Evolutionary conservation across 2,113 vertebrate genomes (phyloP).

Genomic region (Pseudonaja textilis): DNA sequence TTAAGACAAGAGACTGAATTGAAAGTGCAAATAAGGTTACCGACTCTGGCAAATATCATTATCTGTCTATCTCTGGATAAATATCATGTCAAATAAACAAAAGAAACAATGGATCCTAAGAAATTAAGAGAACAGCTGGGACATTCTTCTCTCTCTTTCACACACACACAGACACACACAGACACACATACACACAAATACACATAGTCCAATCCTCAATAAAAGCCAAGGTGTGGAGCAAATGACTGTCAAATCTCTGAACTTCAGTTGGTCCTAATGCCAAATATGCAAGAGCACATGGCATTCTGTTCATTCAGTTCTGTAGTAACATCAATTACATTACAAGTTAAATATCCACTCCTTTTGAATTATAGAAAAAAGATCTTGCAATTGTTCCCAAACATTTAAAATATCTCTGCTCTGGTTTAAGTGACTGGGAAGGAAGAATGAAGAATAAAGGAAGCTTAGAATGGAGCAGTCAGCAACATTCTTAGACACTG

Average conservation of each 20-base stretch:
- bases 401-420: background rate
- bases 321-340: background rate
- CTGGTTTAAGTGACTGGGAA: background rate
- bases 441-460: background rate
- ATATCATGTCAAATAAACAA: conserved; percentile 31
- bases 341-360: background rate
- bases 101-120: background rate
- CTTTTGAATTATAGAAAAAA: background rate
- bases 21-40: conserved; percentile 42
- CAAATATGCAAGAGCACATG: background rate
- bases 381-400: background rate
- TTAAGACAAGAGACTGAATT: conserved; percentile 34
- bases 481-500: background rate
- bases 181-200: background rate
- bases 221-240: conserved; percentile 14
- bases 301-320: background rate
- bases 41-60: conserved; percentile 36
- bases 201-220: conserved; percentile 1
- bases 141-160: background rate
- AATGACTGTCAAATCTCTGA: background rate
- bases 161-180: background rate
- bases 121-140: conserved; percentile 5
- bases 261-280: background rate
- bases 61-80: conserved; percentile 18
- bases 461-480: background rate